Conservation (phyloP, 2,113 vertebrate genomes). For the Zosterops borbonicus region DNA sequence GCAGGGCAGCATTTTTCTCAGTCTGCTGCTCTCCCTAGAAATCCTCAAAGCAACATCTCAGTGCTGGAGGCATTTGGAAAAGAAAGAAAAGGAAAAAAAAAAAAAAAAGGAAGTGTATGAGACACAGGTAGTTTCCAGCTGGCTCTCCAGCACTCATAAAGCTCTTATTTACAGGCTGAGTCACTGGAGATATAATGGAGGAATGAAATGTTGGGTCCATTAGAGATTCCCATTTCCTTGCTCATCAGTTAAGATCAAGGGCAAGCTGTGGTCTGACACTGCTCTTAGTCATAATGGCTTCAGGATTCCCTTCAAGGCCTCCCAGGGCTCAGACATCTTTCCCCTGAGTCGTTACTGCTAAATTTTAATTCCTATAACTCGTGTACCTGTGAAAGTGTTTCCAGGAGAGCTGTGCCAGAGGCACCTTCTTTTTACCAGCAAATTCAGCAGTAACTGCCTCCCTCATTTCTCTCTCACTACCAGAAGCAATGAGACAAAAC, state of each 20-base stretch:
- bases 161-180: slow-evolving; percentile 17
- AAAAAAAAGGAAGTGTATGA: slow-evolving; percentile 25
- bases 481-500: neutral
- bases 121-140: slow-evolving; percentile 38
- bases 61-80: neutral
- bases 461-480: neutral
- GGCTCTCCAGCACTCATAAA: neutral
- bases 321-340: neutral
- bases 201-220: slow-evolving; percentile 4
- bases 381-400: neutral
- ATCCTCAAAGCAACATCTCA: neutral
- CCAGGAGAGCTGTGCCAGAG: neutral
- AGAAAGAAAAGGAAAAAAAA: too few species aligned
- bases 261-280: neutral
- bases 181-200: slow-evolving; percentile 15
- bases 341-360: neutral
- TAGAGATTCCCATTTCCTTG: slow-evolving; percentile 32
- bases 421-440: neutral
- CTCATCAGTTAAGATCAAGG: slow-evolving; percentile 26
- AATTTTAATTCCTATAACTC: neutral
- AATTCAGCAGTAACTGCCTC: neutral
- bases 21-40: slow-evolving; percentile 26
- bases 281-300: slow-evolving; percentile 26
- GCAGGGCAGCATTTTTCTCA: slow-evolving; percentile 23
- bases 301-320: slow-evolving; percentile 5